These are phyloP conservation scores for Eriosoma lanigerum DNA, from an alignment of 1,140 invertebrate species.

Conservation along the genomic window DNA sequence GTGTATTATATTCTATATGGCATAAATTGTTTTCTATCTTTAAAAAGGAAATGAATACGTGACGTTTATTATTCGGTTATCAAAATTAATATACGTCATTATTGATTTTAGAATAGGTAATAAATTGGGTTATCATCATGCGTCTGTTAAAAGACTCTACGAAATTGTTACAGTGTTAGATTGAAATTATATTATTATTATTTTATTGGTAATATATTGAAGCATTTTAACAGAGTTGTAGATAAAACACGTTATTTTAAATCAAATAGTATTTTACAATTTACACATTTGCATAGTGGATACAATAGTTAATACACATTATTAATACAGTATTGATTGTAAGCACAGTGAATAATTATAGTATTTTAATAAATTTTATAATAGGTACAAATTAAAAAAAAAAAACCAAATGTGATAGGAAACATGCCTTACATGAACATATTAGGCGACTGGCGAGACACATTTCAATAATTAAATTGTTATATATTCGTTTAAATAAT, in stretches of 20 bases:
- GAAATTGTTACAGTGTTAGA: background rate
- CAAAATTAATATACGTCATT: constrained; percentile 27
- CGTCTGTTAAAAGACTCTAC: background rate
- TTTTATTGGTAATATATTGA: background rate
- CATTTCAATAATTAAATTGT: no score
- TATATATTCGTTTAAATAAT: no score
- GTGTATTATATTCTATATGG: background rate
- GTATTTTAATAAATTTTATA: background rate
- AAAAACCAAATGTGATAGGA: no score
- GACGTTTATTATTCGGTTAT: background rate
- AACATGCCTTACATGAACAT: no score
- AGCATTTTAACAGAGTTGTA: background rate
- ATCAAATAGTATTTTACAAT: no score
- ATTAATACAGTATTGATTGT: no score
- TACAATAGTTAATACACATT: no score
- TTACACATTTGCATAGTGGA: no score
- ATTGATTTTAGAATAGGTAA: constrained; percentile 26
- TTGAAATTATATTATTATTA: constrained; percentile 2
- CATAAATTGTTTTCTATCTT: background rate
- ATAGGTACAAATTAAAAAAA: no score
- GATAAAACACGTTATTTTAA: background rate
- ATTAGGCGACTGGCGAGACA: no score
- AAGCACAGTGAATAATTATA: background rate
- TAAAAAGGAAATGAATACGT: constrained; percentile 34
- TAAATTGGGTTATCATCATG: constrained; percentile 16